Evolutionary conservation across 2,113 vertebrate species (phyloP).

Genomic region (Boleophthalmus pectinirostris): DNA sequence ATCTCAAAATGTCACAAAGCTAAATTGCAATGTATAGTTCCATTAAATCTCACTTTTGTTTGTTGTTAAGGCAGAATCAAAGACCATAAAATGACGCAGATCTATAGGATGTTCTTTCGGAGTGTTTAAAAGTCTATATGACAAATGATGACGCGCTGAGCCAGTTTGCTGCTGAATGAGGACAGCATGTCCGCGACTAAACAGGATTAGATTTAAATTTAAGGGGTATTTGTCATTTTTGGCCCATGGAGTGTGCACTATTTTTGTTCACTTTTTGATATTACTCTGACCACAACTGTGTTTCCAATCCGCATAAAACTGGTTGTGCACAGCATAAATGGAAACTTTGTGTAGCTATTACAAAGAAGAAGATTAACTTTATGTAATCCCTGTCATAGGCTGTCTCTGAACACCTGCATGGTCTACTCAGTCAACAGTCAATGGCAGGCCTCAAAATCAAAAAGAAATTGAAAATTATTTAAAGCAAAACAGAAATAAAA

Average conservation of each 20-base stretch:
- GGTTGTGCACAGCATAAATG: slow-evolving; percentile 59
- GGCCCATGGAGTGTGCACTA: slow-evolving; percentile 38
- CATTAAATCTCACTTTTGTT: neutral
- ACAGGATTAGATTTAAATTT: slow-evolving; percentile 57
- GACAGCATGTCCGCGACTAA: slow-evolving; percentile 45
- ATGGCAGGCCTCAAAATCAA: neutral
- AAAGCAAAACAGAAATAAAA: neutral
- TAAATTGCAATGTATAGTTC: neutral
- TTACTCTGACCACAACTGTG: slow-evolving; percentile 39
- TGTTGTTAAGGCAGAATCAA: neutral
- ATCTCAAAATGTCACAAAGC: neutral
- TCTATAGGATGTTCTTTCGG: neutral
- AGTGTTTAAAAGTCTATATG: slow-evolving; percentile 1
- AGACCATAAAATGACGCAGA: neutral
- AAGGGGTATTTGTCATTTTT: slow-evolving; percentile 48
- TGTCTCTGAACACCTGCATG: slow-evolving; percentile 52
- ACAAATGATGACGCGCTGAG: slow-evolving; percentile 37
- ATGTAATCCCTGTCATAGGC: slow-evolving; percentile 57
- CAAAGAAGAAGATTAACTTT: slow-evolving; percentile 58
- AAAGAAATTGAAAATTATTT: no score
- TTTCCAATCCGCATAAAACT: slow-evolving; percentile 44
- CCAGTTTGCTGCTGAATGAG: slow-evolving; percentile 51
- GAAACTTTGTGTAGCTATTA: slow-evolving; percentile 65
- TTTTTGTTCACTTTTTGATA: slow-evolving; percentile 56
- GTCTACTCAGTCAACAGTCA: slow-evolving; percentile 39